Conservation (phyloP, 2,797 vertebrate species). For the Typhlichthys eigenmanni region DNA sequence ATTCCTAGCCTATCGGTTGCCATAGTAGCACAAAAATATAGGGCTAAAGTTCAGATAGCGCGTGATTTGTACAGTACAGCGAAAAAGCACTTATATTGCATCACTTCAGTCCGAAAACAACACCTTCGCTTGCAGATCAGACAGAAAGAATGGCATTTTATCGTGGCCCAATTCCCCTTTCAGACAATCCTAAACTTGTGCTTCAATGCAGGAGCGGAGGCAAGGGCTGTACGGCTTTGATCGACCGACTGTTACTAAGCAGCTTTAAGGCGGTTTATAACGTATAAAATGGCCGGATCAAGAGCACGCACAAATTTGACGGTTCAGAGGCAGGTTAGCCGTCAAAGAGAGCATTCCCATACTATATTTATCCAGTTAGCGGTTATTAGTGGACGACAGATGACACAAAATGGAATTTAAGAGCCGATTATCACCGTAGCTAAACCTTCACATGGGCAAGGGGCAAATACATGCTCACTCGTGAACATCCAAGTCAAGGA, state of each 20-base stretch:
- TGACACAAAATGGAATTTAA: constrained; percentile 66
- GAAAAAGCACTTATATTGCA: constrained; percentile 44
- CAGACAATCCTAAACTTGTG: constrained; percentile 78
- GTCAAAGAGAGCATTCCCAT: constrained; percentile 65
- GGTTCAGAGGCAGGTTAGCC: constrained; percentile 72
- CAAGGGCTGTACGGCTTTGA: constrained; percentile 78
- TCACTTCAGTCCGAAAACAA: constrained; percentile 54
- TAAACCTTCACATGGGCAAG: constrained; percentile 61
- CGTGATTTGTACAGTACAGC: neutral
- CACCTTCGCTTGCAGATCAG: constrained; percentile 64
- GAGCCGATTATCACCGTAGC: constrained; percentile 68
- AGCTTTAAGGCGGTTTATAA: constrained; percentile 81
- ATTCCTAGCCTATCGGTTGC: too few species aligned
- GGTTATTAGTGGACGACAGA: constrained; percentile 62
- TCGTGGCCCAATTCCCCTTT: constrained; percentile 65
- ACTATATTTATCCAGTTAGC: constrained; percentile 71
- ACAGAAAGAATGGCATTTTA: constrained; percentile 73
- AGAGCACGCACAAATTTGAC: constrained; percentile 74
- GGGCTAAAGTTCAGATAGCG: too few species aligned
- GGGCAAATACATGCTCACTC: constrained; percentile 40
- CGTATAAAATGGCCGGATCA: constrained; percentile 76
- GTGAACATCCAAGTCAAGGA: constrained; percentile 8
- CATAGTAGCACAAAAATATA: too few species aligned
- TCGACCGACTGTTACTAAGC: constrained; percentile 83
- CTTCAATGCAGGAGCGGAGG: constrained; percentile 75